Percentiles rank a stretch among this genome's conserved stretches.
Evolutionary conservation across 2,113 vertebrate genomes (phyloP).

Genomic region (Phalacrocorax aristotelis): DNA sequence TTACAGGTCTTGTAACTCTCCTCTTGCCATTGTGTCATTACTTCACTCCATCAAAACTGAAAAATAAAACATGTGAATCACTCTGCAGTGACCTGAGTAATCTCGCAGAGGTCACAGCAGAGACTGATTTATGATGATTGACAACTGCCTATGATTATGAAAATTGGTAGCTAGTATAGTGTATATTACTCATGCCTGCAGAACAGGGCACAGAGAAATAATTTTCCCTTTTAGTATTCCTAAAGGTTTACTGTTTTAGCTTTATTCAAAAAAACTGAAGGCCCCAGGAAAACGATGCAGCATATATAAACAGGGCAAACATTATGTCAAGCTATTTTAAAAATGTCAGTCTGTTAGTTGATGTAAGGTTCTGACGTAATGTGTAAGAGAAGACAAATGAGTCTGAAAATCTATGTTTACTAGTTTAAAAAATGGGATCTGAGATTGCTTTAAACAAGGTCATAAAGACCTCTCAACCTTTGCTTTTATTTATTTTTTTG

Average conservation of each 20-base stretch:
- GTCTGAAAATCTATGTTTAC: conserved; percentile 50
- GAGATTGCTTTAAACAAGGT: conserved; percentile 69
- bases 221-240: conserved; percentile 26
- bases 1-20: neutral
- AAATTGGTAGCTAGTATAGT: neutral
- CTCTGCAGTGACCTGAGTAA: neutral
- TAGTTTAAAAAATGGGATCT: conserved; percentile 66
- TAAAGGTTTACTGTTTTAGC: conserved; percentile 6
- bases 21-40: neutral
- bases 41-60: neutral
- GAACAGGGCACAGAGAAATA: neutral
- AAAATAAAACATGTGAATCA: neutral
- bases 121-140: neutral
- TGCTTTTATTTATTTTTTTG: conserved; percentile 25
- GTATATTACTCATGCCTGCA: neutral
- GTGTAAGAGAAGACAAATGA: conserved; percentile 59
- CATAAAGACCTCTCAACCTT: conserved; percentile 64
- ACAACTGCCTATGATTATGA: neutral
- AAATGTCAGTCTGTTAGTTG: neutral
- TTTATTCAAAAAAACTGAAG: conserved; percentile 17
- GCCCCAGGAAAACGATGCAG: neutral
- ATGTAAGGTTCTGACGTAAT: conserved; percentile 31
- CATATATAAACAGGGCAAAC: neutral
- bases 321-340: neutral
- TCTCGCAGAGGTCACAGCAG: neutral